Conservation (phyloP, 2,888 invertebrate genomes). For the Sphinx pinastri region DNA sequence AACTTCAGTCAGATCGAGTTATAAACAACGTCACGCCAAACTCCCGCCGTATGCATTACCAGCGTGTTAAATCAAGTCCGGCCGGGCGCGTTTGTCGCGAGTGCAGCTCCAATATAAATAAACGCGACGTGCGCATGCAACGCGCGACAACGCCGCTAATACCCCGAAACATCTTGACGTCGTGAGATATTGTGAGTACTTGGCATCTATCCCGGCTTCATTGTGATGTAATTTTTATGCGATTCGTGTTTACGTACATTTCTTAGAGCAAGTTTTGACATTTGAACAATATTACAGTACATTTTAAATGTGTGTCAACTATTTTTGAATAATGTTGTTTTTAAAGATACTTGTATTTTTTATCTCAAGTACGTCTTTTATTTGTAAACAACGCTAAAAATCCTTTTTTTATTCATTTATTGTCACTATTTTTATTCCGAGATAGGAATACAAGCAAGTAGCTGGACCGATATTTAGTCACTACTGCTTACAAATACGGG, state of each 20-base stretch:
- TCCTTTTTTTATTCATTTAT: too few species aligned
- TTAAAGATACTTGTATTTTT: too few species aligned
- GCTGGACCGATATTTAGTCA: too few species aligned
- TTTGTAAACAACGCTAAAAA: too few species aligned
- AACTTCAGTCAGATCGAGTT: constrained; percentile 13
- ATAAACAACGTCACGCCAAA: constrained; percentile 28
- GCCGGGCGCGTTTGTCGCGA: constrained; percentile 34
- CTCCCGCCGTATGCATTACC: constrained; percentile 41
- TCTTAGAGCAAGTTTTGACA: too few species aligned
- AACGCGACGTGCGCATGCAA: constrained; percentile 46
- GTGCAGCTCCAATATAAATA: constrained; percentile 53
- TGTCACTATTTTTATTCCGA: too few species aligned
- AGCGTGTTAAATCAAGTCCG: constrained; percentile 46
- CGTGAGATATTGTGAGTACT: constrained; percentile 36
- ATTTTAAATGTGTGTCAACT: background rate
- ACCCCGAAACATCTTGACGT: constrained; percentile 43
- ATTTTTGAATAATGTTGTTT: too few species aligned
- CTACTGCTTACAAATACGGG: too few species aligned
- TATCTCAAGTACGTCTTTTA: too few species aligned
- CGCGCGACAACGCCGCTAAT: constrained; percentile 43
- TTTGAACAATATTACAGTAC: background rate
- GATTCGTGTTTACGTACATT: too few species aligned
- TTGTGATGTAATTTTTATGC: constrained; percentile 37
- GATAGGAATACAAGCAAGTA: too few species aligned
- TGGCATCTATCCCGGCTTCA: constrained; percentile 36